Conservation (phyloP, 64 coral and sea anemone genomes). For the Porites lutea region DNA sequence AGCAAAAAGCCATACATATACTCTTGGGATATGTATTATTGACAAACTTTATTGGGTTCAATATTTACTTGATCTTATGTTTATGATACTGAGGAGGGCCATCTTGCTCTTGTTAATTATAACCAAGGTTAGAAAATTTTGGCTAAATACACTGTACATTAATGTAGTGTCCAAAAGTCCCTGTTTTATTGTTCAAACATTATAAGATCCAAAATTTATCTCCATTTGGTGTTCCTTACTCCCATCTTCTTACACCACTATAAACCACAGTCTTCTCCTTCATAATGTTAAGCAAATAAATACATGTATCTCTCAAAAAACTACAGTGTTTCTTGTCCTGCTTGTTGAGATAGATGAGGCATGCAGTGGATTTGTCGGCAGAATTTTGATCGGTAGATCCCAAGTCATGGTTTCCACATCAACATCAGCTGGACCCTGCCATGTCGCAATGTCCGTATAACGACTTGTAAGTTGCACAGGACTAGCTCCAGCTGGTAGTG, state of each 20-base stretch:
- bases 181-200: too few species aligned
- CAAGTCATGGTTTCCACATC: constrained; percentile 95
- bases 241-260: neutral
- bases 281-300: neutral
- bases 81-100: too few species aligned
- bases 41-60: too few species aligned
- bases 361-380: constrained; percentile 92
- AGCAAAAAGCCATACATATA: too few species aligned
- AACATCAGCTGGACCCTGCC: constrained; percentile 80
- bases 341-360: constrained; percentile 90
- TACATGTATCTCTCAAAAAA: constrained; percentile 53
- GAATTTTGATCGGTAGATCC: constrained; percentile 95
- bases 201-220: neutral
- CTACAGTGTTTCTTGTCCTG: constrained; percentile 76
- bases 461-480: constrained; percentile 77
- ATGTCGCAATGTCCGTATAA: constrained; percentile 80
- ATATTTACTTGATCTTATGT: too few species aligned
- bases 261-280: neutral
- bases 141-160: too few species aligned
- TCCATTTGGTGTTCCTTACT: neutral
- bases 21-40: too few species aligned
- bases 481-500: constrained; percentile 72
- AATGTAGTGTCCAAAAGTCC: too few species aligned
- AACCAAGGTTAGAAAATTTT: too few species aligned
- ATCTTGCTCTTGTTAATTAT: too few species aligned